Evolutionary conservation across 2,113 vertebrate genomes (phyloP).

Genomic region (Euleptes europaea): DNA sequence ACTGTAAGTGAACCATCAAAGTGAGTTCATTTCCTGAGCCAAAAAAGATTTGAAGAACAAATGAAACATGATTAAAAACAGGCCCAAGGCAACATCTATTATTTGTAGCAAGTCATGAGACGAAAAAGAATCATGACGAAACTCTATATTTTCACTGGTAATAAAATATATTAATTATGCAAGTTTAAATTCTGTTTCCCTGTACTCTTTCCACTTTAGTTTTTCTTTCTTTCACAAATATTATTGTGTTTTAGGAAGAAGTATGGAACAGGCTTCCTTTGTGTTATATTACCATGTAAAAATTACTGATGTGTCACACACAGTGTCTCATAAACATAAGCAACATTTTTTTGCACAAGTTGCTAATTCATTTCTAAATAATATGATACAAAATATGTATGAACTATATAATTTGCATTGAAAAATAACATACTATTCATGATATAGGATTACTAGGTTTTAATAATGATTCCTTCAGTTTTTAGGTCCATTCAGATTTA

Average conservation of each 20-base stretch:
- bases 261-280: no score
- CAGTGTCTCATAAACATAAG: neutral
- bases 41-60: neutral
- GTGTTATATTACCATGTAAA: no score
- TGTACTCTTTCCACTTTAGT: neutral
- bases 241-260: neutral
- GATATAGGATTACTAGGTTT: neutral
- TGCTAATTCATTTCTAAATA: neutral
- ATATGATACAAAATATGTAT: neutral
- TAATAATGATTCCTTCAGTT: neutral
- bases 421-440: neutral
- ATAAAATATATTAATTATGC: neutral
- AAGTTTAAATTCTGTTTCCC: neutral
- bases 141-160: slow-evolving; percentile 4
- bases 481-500: neutral
- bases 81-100: neutral
- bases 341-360: neutral
- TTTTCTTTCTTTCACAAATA: no score
- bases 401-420: neutral
- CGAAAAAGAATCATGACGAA: neutral
- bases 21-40: neutral
- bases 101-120: neutral
- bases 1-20: slow-evolving; percentile 9
- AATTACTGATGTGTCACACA: no score
- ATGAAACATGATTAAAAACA: slow-evolving; percentile 12